phyloP scores from a whole-genome alignment of 2,113 vertebrate species.

The Callospermophilus lateralis region DNA sequence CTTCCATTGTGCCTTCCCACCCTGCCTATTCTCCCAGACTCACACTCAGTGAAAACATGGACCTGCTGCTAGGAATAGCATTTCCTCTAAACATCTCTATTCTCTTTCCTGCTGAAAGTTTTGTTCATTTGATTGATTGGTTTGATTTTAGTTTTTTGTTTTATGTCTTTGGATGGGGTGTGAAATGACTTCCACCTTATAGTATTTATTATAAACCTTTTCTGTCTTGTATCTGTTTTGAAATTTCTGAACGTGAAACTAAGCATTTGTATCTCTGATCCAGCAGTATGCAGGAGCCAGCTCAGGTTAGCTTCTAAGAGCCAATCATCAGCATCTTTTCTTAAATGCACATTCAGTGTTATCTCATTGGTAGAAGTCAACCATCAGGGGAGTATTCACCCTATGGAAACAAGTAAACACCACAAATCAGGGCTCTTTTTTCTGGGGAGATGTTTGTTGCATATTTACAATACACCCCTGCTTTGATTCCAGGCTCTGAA shows the following conservation, averaged over 20 bases:
- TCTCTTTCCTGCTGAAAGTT: neutral
- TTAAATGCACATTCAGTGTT: neutral
- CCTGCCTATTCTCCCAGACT: neutral
- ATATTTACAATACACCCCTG: neutral
- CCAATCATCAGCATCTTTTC: neutral
- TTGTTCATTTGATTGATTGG: neutral
- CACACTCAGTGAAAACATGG: neutral
- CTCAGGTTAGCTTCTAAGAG: neutral
- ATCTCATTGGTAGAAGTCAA: neutral
- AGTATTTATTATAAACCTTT: neutral
- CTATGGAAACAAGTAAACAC: neutral
- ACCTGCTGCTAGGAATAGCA: neutral
- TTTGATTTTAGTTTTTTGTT: neutral
- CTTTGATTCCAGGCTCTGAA: neutral
- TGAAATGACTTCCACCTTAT: neutral
- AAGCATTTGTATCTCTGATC: neutral
- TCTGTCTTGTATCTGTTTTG: neutral
- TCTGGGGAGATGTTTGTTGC: neutral
- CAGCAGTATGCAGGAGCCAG: neutral
- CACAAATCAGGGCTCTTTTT: neutral
- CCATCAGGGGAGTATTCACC: neutral
- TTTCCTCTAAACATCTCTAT: neutral
- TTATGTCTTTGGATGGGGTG: neutral
- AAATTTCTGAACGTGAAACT: slow-evolving; percentile 12
- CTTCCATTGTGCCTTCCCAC: neutral